phyloP scores from a whole-genome alignment of 2,113 vertebrate genomes.

The Callospermophilus lateralis region DNA sequence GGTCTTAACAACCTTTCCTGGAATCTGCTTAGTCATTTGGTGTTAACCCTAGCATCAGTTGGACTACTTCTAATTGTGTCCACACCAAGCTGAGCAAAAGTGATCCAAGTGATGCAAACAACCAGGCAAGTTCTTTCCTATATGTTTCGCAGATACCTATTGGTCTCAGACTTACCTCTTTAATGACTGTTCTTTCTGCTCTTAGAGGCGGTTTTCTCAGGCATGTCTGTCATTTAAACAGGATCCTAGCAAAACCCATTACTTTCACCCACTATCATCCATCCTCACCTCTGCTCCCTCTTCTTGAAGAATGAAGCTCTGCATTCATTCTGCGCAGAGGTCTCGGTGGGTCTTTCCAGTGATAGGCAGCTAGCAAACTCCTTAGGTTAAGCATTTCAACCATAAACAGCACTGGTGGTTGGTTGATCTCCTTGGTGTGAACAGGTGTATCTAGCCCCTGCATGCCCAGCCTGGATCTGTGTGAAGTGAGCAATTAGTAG shows the following conservation, averaged over 20 bases:
- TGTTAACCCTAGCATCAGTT: not conserved
- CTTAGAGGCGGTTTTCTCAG: not conserved
- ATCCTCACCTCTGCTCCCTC: not conserved
- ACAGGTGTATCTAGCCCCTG: fast-evolving
- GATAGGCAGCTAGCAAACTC: not conserved
- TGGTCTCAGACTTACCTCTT: not conserved
- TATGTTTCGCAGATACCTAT: fast-evolving
- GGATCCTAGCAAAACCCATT: too few relatives aligned
- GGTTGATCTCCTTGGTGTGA: not conserved
- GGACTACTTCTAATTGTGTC: not conserved
- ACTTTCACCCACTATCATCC: fast-evolving
- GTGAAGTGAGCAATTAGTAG: not conserved
- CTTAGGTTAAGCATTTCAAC: not conserved
- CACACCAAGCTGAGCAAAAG: not conserved
- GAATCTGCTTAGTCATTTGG: not conserved
- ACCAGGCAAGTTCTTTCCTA: fast-evolving
- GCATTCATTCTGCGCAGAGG: not conserved
- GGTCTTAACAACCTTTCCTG: not conserved
- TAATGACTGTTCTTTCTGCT: not conserved
- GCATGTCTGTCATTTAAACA: not conserved
- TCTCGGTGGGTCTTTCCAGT: not conserved
- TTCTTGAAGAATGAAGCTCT: not conserved
- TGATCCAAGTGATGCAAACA: not conserved
- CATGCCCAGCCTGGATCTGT: not conserved
- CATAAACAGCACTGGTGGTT: not conserved